Evolutionary conservation across 2,888 invertebrate species (phyloP), one percentile per base, ranked within the genome.

Genomic region (Podabrus alpinus): DNA sequence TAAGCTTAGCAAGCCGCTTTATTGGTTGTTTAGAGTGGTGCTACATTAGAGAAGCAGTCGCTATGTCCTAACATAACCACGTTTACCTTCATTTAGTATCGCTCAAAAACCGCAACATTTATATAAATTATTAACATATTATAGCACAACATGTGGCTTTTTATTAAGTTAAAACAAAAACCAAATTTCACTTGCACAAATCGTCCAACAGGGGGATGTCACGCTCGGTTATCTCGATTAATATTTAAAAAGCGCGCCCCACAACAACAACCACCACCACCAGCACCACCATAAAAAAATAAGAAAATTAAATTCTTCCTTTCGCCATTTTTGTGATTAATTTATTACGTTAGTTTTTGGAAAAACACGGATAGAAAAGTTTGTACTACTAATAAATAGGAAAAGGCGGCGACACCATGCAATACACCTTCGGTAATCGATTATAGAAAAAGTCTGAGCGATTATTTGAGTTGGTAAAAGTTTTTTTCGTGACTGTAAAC

Each of bases 1-100:
- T 86, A 86, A 86, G 85, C 86, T 83, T 78, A 80, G 82, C 81
- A 85, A 85, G 84, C 83, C 82, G 79, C 81, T 85, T 85, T 85
- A 85, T 85, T 83, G 84, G 84, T 82, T 84, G 84, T 84, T 85
- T 83, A 83, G 82, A 82, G 84, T 82, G 82, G 80, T 80, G 83
- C 81, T 84, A 83, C 84, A 84, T 84, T 84, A 84, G 79, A 78
- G 78, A 75, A 68, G 67, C 71, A 69, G 68, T 24, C 61, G 71
- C 75, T 71, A 73, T 77, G 73, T 77, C 67, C 68, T 72, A 69
- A 77, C 77, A 70, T 77, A 70, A 71, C 66, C 75, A 72, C 73
- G 73, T 69, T 70, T 73, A 76, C 75, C 77, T 75, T 73, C 74
- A 75, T 75, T 75, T 77, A 77, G 67, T 73, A 75, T 75, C 73